These are phyloP conservation scores for Varanus salvator DNA, from an alignment of 2,113 vertebrate species.

Conservation along the genomic window DNA sequence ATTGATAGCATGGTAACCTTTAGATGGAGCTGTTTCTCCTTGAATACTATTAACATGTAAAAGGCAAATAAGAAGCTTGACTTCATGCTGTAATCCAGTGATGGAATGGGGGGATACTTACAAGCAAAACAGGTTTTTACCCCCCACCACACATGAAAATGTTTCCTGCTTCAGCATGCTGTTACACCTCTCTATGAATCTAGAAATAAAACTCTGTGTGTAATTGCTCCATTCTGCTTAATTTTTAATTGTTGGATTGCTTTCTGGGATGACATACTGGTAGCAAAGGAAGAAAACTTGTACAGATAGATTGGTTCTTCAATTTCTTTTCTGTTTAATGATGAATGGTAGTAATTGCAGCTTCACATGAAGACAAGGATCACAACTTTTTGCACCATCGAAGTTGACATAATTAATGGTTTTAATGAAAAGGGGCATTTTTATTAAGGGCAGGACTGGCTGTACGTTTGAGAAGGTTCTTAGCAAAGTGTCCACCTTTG, in stretches of 20 bases:
- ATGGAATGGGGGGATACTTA: not conserved
- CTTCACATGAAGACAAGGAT: not conserved
- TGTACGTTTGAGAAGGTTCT: not conserved
- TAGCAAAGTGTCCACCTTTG: too few relatives aligned
- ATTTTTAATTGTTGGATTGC: conserved; percentile 1
- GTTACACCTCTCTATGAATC: not conserved
- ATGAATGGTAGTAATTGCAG: not conserved
- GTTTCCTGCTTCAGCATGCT: conserved; percentile 11
- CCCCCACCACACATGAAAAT: conserved; percentile 2
- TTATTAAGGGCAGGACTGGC: not conserved
- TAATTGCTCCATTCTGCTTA: conserved; percentile 3
- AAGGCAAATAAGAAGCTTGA: not conserved
- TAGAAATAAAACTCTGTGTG: not conserved
- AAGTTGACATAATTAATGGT: not conserved
- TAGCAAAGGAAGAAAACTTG: not conserved
- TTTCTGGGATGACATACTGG: not conserved
- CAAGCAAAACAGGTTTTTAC: conserved; percentile 13
- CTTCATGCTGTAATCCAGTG: conserved; percentile 24
- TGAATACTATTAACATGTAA: conserved; percentile 6
- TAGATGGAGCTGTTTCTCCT: conserved; percentile 77
- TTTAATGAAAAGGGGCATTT: not conserved
- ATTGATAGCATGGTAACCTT: conserved; percentile 48
- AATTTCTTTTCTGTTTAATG: not conserved
- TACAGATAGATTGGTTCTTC: not conserved
- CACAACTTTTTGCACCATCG: not conserved